A percentile compares a stretch with the other conserved stretches of the same genome.
phyloP scores from a whole-genome alignment of 2,888 invertebrate genomes.

The Apomyelois bistriatella region DNA sequence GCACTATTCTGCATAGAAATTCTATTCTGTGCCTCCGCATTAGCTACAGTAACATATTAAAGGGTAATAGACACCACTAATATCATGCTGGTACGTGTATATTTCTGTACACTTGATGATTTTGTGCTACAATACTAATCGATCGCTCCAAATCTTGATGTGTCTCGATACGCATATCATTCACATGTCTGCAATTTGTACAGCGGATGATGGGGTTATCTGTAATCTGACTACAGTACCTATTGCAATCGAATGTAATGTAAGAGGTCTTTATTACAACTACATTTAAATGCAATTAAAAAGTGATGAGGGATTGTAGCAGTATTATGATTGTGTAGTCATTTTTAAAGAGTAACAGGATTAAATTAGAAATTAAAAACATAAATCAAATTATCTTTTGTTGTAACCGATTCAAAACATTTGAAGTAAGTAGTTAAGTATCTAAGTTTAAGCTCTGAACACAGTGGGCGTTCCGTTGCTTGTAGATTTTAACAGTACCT shows the following conservation, averaged over 20 bases:
- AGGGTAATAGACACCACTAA: no score
- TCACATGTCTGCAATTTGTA: constrained; percentile 11
- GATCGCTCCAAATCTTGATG: constrained; percentile 17
- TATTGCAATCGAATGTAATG: neutral
- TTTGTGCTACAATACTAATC: constrained; percentile 13
- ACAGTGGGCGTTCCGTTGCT: no score
- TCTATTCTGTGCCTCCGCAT: no score
- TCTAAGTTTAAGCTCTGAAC: no score
- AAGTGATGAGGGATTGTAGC: neutral
- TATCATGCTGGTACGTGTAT: neutral
- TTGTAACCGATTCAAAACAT: no score
- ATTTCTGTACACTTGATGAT: neutral
- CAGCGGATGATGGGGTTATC: constrained; percentile 1
- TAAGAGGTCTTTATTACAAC: neutral
- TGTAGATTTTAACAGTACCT: no score
- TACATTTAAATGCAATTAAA: neutral
- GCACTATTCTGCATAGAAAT: no score
- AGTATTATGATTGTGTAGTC: neutral
- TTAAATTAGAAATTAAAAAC: no score
- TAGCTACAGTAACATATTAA: no score
- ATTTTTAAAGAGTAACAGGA: neutral
- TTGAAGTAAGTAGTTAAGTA: no score
- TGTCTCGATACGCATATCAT: constrained; percentile 19
- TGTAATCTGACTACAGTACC: neutral
- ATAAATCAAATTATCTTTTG: no score